Percentiles rank a stretch among this genome's conserved stretches.
Conservation (phyloP, 1,140 invertebrate genomes). For the Diplogasteroides magnus region DNA sequence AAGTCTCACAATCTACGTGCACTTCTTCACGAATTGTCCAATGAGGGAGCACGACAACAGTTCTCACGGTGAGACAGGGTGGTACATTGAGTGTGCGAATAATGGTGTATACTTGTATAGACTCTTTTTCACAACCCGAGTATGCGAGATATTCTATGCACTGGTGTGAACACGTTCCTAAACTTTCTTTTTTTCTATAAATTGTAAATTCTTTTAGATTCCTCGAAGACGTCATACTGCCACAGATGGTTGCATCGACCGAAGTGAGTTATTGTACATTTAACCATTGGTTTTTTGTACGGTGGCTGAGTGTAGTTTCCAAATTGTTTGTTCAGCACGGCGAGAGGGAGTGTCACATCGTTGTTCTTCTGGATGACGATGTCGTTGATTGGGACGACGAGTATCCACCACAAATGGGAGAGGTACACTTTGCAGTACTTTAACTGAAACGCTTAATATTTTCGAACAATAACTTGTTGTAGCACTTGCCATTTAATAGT, state of each 20-base stretch:
- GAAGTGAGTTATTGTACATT: constrained; percentile 61
- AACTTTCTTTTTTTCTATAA: no score
- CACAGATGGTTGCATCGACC: constrained; percentile 89
- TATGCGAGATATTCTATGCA: no score
- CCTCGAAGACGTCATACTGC: constrained; percentile 87
- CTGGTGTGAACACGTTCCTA: no score
- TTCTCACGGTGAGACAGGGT: constrained; percentile 61
- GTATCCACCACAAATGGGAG: constrained; percentile 96
- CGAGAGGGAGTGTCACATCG: constrained; percentile 69
- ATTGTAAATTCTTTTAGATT: constrained; percentile 81
- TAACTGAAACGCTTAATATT: no score
- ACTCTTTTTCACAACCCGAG: no score
- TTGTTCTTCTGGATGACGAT: constrained; percentile 89
- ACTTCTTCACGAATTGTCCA: constrained; percentile 91
- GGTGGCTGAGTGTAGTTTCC: constrained; percentile 8
- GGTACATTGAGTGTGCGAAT: no score
- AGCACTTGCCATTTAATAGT: no score
- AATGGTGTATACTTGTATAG: no score
- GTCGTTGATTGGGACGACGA: constrained; percentile 97
- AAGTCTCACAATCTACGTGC: constrained; percentile 63
- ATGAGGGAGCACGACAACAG: constrained; percentile 91
- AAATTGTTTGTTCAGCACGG: constrained; percentile 56
- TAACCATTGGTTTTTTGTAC: constrained; percentile 5
- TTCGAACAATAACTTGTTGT: no score
- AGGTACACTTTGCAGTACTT: not conserved